Percentiles rank a stretch among this genome's conserved stretches.
Evolutionary conservation across 2,797 vertebrate genomes (phyloP).

Genomic region (Tympanoctomys barrerae): DNA sequence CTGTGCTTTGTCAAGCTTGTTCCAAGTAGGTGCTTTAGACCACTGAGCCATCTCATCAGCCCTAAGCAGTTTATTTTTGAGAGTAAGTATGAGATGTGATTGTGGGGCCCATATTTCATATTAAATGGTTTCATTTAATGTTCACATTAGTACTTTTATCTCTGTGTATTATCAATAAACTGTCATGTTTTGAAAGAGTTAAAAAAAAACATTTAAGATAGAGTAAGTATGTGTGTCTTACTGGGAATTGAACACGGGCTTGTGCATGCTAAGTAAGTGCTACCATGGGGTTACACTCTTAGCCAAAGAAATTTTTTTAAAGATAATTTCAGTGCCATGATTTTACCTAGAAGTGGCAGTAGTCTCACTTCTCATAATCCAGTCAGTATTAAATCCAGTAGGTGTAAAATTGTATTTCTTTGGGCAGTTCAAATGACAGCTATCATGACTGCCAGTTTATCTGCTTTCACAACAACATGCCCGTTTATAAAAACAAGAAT

Average conservation of each 20-base stretch:
- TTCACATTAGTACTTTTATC: conserved; percentile 13
- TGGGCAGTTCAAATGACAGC: not conserved
- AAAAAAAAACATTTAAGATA: not conserved
- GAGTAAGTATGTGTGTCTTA: not conserved
- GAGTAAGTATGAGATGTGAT: conserved; percentile 22
- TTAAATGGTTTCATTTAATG: conserved; percentile 58
- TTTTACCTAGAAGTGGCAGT: conserved; percentile 36
- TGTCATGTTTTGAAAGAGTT: conserved; percentile 56
- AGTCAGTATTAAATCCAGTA: not conserved
- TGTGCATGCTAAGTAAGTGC: not conserved
- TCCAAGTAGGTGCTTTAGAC: no score
- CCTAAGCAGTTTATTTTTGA: no score
- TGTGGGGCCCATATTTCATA: not conserved
- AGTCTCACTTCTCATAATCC: conserved; percentile 39
- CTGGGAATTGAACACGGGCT: not conserved
- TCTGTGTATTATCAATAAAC: conserved; percentile 37
- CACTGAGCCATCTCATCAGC: no score
- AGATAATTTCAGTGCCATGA: not conserved
- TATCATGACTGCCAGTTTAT: not conserved
- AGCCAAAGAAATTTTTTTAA: not conserved
- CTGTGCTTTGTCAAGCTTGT: no score
- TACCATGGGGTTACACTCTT: not conserved
- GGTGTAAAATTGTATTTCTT: conserved; percentile 10
- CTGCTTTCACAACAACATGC: not conserved
- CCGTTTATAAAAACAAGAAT: conserved; percentile 47